Conservation (phyloP, 2,797 vertebrate genomes). For the Pseudotriccus pelzelni region DNA sequence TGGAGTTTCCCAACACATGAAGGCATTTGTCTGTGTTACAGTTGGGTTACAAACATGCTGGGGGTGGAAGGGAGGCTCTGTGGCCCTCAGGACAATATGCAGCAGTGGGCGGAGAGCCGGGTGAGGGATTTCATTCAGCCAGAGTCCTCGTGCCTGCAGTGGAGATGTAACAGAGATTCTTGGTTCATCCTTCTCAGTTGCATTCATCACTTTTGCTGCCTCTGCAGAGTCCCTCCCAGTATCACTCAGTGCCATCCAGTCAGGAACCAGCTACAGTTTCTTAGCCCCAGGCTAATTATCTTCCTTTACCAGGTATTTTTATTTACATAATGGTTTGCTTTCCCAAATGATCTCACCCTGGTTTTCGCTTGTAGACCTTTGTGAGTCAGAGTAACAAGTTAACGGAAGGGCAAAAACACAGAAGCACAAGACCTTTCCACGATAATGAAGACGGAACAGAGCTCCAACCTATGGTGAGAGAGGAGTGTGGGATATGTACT, state of each 20-base stretch:
- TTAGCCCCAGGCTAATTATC: background rate
- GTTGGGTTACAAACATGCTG: background rate
- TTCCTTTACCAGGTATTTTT: background rate
- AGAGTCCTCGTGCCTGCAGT: background rate
- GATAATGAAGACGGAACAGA: slow-evolving; percentile 73
- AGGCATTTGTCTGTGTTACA: background rate
- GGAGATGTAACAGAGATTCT: background rate
- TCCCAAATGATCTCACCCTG: background rate
- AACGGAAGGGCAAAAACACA: background rate
- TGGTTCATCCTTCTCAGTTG: background rate
- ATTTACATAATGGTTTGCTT: background rate
- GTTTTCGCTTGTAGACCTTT: slow-evolving; percentile 67
- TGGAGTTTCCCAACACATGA: background rate
- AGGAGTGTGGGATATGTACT: background rate
- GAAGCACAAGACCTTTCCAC: background rate
- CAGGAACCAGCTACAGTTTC: background rate
- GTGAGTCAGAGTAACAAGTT: slow-evolving; percentile 66
- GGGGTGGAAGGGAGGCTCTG: background rate
- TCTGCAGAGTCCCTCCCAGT: background rate
- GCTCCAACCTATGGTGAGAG: slow-evolving; percentile 68
- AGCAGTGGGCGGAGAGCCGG: background rate
- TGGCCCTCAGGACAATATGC: background rate
- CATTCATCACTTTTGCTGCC: background rate
- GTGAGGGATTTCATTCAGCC: background rate
- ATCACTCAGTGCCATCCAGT: background rate